Conservation (phyloP, 2,797 vertebrate genomes). For the Acestrorhynchus altus region DNA sequence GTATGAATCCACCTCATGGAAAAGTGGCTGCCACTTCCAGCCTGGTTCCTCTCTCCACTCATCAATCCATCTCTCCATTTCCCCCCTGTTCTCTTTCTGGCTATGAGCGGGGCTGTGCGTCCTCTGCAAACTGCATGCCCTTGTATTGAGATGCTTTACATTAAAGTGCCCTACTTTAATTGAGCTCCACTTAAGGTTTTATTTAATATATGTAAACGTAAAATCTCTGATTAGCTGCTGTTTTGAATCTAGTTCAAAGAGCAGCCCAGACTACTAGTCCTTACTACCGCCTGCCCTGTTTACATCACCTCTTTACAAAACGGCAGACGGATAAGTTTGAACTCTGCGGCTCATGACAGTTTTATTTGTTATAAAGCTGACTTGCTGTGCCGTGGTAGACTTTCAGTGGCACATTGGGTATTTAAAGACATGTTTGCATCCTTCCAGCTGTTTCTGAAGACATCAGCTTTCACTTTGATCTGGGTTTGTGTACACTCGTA, state of each 20-base stretch:
- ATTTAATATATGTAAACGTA: too few relatives aligned
- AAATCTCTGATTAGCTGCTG: too few relatives aligned
- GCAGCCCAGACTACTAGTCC: neutral
- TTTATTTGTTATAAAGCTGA: neutral
- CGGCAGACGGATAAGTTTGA: too few relatives aligned
- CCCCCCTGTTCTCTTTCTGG: neutral
- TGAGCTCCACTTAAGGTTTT: too few relatives aligned
- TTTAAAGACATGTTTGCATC: neutral
- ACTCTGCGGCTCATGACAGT: neutral
- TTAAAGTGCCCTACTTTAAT: too few relatives aligned
- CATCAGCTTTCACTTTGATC: slow-evolving; percentile 53
- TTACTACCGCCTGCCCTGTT: too few relatives aligned
- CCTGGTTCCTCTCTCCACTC: neutral
- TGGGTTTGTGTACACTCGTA: slow-evolving; percentile 39
- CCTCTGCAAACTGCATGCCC: neutral
- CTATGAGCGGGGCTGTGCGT: too few relatives aligned
- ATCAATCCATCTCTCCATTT: neutral
- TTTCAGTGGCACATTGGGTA: neutral
- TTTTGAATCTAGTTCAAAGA: too few relatives aligned
- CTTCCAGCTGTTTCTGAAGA: slow-evolving; percentile 51
- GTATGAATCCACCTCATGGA: neutral
- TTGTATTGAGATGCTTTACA: neutral
- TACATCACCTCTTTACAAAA: too few relatives aligned
- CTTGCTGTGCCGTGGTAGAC: too few relatives aligned
- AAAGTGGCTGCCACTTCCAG: neutral